These are phyloP conservation scores for Rhadina sibilatrix DNA, from an alignment of 2,113 vertebrate species.

Conservation along the genomic window DNA sequence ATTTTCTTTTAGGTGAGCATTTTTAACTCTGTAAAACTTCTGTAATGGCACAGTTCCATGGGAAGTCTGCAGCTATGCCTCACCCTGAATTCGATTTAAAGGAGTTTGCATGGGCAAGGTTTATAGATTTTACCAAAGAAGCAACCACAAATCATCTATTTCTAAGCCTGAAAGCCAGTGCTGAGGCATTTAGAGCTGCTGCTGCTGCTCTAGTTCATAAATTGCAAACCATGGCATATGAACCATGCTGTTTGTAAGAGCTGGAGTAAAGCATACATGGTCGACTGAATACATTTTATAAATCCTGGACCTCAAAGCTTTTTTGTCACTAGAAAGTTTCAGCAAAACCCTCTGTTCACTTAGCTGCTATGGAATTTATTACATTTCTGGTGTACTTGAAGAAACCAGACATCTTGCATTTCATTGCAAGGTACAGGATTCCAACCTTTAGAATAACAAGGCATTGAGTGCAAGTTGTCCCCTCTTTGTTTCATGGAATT, in stretches of 20 bases:
- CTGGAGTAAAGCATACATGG: neutral
- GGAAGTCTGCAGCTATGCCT: neutral
- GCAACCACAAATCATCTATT: neutral
- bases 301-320: neutral
- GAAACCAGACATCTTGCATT: neutral
- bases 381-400: neutral
- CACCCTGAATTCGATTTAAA: neutral
- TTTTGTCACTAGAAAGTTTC: neutral
- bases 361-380: neutral
- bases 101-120: neutral
- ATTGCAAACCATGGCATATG: neutral
- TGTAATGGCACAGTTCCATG: neutral
- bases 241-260: neutral
- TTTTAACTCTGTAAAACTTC: neutral
- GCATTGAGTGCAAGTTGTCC: neutral
- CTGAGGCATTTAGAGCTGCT: neutral
- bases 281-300: neutral
- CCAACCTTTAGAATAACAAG: neutral
- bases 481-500: neutral
- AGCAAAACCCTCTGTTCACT: neutral
- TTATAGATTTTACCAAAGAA: neutral
- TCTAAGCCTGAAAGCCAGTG: neutral
- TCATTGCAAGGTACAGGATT: neutral
- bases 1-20: neutral
- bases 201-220: neutral